phyloP scores from a whole-genome alignment of 2,113 vertebrate species.

The Tachysurus fulvidraco region DNA sequence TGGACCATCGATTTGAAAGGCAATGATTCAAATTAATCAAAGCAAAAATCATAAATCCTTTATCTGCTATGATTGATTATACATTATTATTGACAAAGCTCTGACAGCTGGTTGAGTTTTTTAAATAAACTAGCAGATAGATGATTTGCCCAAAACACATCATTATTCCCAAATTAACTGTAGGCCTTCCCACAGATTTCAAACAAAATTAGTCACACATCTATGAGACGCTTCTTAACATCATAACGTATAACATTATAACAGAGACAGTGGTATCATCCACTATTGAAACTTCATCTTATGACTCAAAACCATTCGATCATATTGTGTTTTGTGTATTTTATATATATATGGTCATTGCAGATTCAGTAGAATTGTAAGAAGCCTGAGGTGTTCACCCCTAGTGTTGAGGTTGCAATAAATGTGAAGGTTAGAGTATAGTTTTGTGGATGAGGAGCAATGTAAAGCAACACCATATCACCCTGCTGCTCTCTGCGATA shows the following conservation, averaged over 20 bases:
- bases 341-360: too few relatives aligned
- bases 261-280: not conserved
- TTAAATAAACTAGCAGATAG: not conserved
- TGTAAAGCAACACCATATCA: constrained; percentile 45
- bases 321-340: not conserved
- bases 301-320: not conserved
- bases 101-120: not conserved
- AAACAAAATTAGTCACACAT: not conserved
- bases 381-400: not conserved
- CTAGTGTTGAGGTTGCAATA: constrained; percentile 30
- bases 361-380: not conserved
- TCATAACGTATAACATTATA: not conserved
- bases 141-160: not conserved
- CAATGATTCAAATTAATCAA: not conserved
- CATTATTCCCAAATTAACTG: not conserved
- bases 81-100: not conserved
- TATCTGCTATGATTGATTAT: not conserved
- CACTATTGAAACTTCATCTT: not conserved
- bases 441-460: constrained; percentile 26
- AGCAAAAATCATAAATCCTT: not conserved
- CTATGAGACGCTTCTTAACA: not conserved
- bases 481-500: constrained; percentile 51
- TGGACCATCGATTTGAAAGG: not conserved
- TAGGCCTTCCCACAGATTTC: not conserved
- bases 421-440: constrained; percentile 51